Evolutionary conservation across 1,140 invertebrate species (phyloP), one percentile per base, ranked within the genome.

Genomic region (Macrostomum lignano): DNA sequence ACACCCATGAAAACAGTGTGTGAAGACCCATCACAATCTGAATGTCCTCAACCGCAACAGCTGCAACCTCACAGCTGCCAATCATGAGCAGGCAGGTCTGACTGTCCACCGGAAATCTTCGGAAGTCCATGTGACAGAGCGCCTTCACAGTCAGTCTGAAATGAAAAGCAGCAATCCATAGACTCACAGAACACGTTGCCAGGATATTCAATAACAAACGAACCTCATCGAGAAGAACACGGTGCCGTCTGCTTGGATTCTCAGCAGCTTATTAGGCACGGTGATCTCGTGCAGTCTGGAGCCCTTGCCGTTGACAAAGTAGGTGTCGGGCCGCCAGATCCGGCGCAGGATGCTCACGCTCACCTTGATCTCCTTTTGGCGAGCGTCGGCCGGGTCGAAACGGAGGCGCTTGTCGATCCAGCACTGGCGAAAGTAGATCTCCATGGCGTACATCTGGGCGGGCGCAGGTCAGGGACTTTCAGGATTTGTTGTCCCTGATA

Each of bases 41-140:
- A n/a, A n/a, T n/a, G n/a, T n/a, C n/a, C n/a, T n/a, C n/a, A n/a
- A n/a, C n/a, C n/a, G n/a, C n/a, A n/a, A n/a, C n/a, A n/a, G n/a
- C n/a, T n/a, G n/a, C n/a, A n/a, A 21, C 14, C 32, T 33, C 15
- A 88, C 82, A 93, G 47, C 81, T 86, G 38, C 79, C 82, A 25
- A 94, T 63, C 42, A 76, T 69, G 6, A 93, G 63, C 9, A 81
- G 79, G 52, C 82, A 93, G 1, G 68, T 61, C 46, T 79, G 82
- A 15, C 70, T 66, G 59, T 93, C 84, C 76, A 93, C 86, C 3
- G 88, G 88, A 60, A 93, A 96, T 48, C 78, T 75, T 43, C 74
- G 14, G 3, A 47, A 42, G n/a, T 44, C 31, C 46, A 48, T 47
- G 13, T 38, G 36, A 29, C 46, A 47, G 4, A 41, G 31, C 21